Conservation (phyloP, 2,888 invertebrate species). For the Trypoxylon attenuatum region DNA sequence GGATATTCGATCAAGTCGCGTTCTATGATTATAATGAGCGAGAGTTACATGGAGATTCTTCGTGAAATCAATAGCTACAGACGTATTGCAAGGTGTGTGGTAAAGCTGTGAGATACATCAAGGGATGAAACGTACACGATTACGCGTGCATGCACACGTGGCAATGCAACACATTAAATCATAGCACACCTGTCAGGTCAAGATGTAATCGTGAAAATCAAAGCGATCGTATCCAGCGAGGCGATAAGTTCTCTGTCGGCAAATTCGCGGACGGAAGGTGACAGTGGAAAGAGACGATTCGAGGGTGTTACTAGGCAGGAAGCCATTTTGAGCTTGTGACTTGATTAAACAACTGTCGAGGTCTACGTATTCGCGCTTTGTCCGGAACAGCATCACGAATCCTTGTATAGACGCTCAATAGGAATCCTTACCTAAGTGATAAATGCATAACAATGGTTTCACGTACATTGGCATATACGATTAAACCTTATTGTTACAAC, state of each 20-base stretch:
- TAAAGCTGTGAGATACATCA: slow-evolving; percentile 51
- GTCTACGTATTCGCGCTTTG: slow-evolving; percentile 8
- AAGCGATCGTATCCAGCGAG: slow-evolving; percentile 59
- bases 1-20: no score
- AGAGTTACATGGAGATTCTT: slow-evolving; percentile 6
- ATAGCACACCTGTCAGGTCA: slow-evolving; percentile 67
- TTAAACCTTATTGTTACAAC: no score
- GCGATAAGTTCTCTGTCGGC: slow-evolving; percentile 54
- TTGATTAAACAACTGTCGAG: slow-evolving; percentile 63
- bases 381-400: slow-evolving; percentile 46
- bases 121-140: slow-evolving; percentile 40
- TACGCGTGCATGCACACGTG: slow-evolving; percentile 14
- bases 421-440: slow-evolving; percentile 44
- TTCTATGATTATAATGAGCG: neutral
- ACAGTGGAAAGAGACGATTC: slow-evolving; percentile 57
- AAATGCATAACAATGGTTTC: slow-evolving; percentile 49
- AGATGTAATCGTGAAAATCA: slow-evolving; percentile 71
- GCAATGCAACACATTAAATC: slow-evolving; percentile 8
- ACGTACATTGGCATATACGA: no score
- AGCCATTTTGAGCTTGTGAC: slow-evolving; percentile 68
- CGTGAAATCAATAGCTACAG: slow-evolving; percentile 22
- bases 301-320: slow-evolving; percentile 73
- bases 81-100: slow-evolving; percentile 18
- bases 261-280: slow-evolving; percentile 53
- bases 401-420: slow-evolving; percentile 42